phyloP scores from a whole-genome alignment of 1,140 invertebrate genomes.

The Hermetia illucens region DNA sequence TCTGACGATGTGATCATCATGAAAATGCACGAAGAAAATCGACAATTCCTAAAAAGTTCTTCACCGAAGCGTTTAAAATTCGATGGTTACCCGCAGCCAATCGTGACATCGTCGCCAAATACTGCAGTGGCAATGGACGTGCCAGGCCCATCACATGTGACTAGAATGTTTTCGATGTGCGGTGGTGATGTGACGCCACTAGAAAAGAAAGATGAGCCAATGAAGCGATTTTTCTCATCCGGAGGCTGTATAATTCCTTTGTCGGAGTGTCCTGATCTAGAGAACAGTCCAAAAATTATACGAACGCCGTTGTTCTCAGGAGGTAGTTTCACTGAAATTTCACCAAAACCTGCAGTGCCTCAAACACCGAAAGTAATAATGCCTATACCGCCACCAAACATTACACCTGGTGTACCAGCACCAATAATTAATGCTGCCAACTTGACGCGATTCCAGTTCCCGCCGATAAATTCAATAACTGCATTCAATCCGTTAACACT shows the following conservation, averaged over 20 bases:
- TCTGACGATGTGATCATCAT: constrained; percentile 22
- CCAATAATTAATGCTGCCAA: no score
- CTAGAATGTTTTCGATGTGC: constrained; percentile 3
- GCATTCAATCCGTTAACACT: constrained; percentile 55
- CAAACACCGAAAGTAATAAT: constrained; percentile 31
- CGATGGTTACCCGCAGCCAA: background rate
- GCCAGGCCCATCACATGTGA: background rate
- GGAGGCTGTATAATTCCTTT: constrained; percentile 27
- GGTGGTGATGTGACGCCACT: constrained; percentile 8
- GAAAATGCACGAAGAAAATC: constrained; percentile 27
- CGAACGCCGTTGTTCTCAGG: constrained; percentile 22
- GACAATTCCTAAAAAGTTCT: constrained; percentile 3
- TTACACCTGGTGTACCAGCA: constrained; percentile 40
- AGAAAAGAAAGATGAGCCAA: constrained; percentile 19
- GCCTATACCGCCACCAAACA: constrained; percentile 39
- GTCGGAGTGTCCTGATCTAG: constrained; percentile 23
- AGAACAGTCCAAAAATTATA: constrained; percentile 26
- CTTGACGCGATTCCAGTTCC: constrained; percentile 43
- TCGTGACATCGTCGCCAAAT: background rate
- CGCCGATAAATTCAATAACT: constrained; percentile 45
- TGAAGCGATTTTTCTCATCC: constrained; percentile 22
- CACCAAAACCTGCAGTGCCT: constrained; percentile 13
- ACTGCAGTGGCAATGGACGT: background rate
- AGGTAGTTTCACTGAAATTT: constrained; percentile 26
- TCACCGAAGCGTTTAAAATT: background rate